Conservation (phyloP, 2,888 invertebrate genomes). For the Stenurella melanura region DNA sequence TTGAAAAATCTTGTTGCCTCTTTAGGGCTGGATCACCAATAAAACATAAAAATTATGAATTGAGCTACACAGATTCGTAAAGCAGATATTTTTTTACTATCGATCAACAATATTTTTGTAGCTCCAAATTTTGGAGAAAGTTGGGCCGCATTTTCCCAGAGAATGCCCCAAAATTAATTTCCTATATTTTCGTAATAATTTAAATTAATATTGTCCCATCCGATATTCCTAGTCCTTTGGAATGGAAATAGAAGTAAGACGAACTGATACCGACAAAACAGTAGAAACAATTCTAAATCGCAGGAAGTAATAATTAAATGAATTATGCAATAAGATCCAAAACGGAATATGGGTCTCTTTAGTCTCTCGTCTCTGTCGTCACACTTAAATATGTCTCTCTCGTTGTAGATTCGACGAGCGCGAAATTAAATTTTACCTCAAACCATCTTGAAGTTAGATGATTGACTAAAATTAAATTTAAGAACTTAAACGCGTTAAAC, state of each 20-base stretch:
- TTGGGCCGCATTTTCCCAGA: too few species aligned
- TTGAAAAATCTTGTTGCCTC: too few species aligned
- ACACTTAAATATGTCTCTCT: constrained; percentile 48
- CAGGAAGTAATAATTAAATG: constrained; percentile 69
- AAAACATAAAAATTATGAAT: too few species aligned
- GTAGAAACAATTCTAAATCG: constrained; percentile 60
- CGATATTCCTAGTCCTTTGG: constrained; percentile 25
- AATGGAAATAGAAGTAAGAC: background rate
- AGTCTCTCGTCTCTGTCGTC: constrained; percentile 47
- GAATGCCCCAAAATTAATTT: too few species aligned
- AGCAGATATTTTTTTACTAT: too few species aligned
- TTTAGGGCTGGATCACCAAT: too few species aligned
- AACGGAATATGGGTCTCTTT: constrained; percentile 58
- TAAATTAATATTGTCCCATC: background rate
- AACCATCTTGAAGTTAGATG: constrained; percentile 71
- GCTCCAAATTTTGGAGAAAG: too few species aligned
- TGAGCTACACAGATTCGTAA: too few species aligned
- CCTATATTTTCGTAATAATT: too few species aligned
- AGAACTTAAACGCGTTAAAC: constrained; percentile 73
- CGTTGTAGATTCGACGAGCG: constrained; percentile 68
- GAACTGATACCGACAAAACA: constrained; percentile 34
- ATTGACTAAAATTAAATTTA: constrained; percentile 74
- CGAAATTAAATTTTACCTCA: constrained; percentile 72
- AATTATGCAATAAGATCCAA: constrained; percentile 70
- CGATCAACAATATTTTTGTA: too few species aligned